These are phyloP conservation scores for Euphydryas editha DNA, from an alignment of 2,888 invertebrate species.

Conservation along the genomic window DNA sequence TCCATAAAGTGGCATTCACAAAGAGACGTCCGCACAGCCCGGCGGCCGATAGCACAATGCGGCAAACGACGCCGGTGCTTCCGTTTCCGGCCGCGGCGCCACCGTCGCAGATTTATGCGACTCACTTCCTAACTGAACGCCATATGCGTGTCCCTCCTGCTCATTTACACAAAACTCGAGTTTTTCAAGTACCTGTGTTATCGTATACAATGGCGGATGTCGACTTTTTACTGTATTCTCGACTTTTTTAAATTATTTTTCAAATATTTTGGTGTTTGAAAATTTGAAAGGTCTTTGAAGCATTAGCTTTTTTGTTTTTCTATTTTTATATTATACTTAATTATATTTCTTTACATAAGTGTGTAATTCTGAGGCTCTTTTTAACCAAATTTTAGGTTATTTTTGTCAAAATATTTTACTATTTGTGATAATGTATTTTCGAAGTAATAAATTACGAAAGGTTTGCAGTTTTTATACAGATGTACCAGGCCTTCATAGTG, in stretches of 20 bases:
- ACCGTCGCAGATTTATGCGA: constrained; percentile 81
- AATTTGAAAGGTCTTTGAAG: neutral
- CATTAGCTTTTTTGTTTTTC: neutral
- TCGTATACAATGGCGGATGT: constrained; percentile 61
- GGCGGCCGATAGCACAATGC: constrained; percentile 81
- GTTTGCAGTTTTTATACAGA: too few relatives aligned
- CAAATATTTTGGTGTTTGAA: neutral
- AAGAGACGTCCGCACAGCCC: constrained; percentile 78
- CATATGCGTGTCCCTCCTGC: constrained; percentile 75
- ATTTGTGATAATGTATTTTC: too few relatives aligned
- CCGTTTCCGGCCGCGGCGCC: constrained; percentile 81
- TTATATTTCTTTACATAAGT: neutral
- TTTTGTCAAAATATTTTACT: too few relatives aligned
- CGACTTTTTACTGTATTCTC: constrained; percentile 57
- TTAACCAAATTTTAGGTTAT: too few relatives aligned
- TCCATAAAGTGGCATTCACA: constrained; percentile 77
- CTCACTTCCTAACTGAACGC: constrained; percentile 72
- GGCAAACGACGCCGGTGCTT: constrained; percentile 82
- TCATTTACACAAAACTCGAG: constrained; percentile 81
- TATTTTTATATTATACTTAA: neutral
- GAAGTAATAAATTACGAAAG: too few relatives aligned
- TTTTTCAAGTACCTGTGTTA: constrained; percentile 78
- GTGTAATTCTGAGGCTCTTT: too few relatives aligned
- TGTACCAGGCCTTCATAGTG: constrained; percentile 25
- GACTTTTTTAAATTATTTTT: constrained; percentile 11